These are phyloP conservation scores for Rachycentron canadum DNA, from an alignment of 2,797 vertebrate species.

Conservation along the genomic window DNA sequence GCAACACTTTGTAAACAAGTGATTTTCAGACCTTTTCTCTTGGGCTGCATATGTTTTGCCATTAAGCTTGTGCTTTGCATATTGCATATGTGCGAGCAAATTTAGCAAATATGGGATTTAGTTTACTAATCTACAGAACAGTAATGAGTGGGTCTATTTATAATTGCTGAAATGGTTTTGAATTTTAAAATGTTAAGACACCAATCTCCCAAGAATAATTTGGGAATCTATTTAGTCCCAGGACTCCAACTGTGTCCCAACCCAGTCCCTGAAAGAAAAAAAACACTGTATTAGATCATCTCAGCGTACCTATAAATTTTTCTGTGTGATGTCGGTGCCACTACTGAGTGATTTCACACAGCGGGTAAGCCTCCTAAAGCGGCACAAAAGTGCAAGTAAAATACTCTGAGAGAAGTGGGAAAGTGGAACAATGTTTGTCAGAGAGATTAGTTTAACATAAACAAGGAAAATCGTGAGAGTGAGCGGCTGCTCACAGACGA, in stretches of 20 bases:
- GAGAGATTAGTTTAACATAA: slow-evolving; percentile 67
- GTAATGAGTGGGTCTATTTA: slow-evolving; percentile 2
- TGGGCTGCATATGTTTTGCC: slow-evolving; percentile 7
- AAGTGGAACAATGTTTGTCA: slow-evolving; percentile 70
- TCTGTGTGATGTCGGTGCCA: slow-evolving; percentile 16
- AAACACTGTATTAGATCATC: slow-evolving; percentile 45
- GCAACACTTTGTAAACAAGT: background rate
- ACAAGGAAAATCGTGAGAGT: slow-evolving; percentile 52
- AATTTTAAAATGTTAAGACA: slow-evolving; percentile 21
- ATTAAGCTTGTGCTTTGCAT: background rate
- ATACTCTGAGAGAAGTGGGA: slow-evolving; percentile 35
- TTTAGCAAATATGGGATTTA: background rate
- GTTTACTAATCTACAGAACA: background rate
- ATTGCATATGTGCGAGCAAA: slow-evolving; percentile 4
- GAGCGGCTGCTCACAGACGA: slow-evolving; percentile 44
- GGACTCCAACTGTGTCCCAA: slow-evolving; percentile 30
- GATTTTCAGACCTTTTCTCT: slow-evolving; percentile 7
- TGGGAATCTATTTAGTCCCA: slow-evolving; percentile 30
- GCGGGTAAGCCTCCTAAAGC: background rate
- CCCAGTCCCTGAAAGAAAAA: slow-evolving; percentile 32
- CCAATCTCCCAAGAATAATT: slow-evolving; percentile 24
- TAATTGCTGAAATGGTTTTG: slow-evolving; percentile 34
- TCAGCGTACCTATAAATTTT: slow-evolving; percentile 20
- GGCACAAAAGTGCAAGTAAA: slow-evolving; percentile 22
- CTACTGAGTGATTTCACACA: slow-evolving; percentile 20